Base-by-base conservation (phyloP, 2,113 vertebrate species). In the Lophura nycthemera region DNA sequence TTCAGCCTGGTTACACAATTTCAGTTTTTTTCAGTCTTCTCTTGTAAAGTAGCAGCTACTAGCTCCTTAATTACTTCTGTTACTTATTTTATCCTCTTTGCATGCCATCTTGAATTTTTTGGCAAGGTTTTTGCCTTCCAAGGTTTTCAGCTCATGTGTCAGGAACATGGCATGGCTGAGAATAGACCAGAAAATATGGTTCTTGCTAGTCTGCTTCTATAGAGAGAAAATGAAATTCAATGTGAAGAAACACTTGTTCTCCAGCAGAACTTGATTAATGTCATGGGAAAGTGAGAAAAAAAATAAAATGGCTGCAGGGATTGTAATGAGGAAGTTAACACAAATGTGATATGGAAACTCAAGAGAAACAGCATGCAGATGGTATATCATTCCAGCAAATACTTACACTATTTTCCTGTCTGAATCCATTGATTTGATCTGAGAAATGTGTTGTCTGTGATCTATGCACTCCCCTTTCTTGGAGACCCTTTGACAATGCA, bases 71-170 rank as follows among this genome's bases (percentile, higher is more conserved):
- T 93, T 65, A 42, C 43, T 90, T 63, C 57, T 91, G 83, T 72
- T 80, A 36, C 90, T 90, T 43, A 78, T 95, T 95, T 92, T 90
- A 40, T 88, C 83, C 79, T 48, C 61, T 77, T 86, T 95, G 71
- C 86, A 67, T 89, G 88, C 71, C n/a, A 89, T 34, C 66, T 36
- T 76, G 91, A 83, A 17, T 72, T 57, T 86, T 81, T 90, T 91
- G 73, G 57, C 92, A 88, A 56, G 75, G 25, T 89, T 94, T n/a
- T 77, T 72, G 48, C 85, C 64, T 92, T 94, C 81, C 65, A 76
- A 43, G 69, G 54, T 79, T 94, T 93, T 85, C 84, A 88, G 59
- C 50, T 61, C 77, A n/a, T 34, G 36, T 95, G 86, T 92, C 69
- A 72, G 93, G 69, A 92, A 59, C 40, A 48, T 56, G 76, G 18